These are phyloP conservation scores for Sanderia malayensis DNA, from an alignment of 30 jellyfish, hydroid and myxozoan species.

Conservation along the genomic window DNA sequence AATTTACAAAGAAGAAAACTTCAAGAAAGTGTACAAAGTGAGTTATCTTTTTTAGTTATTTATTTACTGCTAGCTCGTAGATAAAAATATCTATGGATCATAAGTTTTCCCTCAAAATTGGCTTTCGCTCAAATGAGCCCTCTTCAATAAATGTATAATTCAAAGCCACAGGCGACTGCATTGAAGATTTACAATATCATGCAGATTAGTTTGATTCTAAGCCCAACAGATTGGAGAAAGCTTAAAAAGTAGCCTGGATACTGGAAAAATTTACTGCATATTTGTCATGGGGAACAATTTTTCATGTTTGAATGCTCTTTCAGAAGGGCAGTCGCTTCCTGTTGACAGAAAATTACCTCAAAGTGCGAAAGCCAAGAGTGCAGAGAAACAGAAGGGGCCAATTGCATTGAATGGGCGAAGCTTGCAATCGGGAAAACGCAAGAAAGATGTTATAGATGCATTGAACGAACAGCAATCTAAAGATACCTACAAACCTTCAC, in stretches of 20 bases:
- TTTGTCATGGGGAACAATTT: neutral
- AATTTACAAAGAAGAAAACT: slow-evolving; percentile 75
- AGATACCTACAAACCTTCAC: slow-evolving; percentile 40
- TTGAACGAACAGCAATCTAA: slow-evolving; percentile 36
- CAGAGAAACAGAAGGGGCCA: slow-evolving; percentile 12
- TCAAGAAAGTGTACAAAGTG: slow-evolving; percentile 53
- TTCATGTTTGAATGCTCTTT: neutral
- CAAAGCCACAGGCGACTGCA: neutral
- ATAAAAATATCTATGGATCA: no score
- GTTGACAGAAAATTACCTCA: slow-evolving; percentile 1
- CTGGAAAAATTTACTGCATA: neutral
- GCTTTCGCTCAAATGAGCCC: slow-evolving; percentile 31
- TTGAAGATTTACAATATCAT: neutral
- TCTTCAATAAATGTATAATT: slow-evolving; percentile 15
- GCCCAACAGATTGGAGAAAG: no score
- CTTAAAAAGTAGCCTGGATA: no score
- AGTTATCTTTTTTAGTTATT: neutral
- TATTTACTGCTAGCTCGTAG: no score
- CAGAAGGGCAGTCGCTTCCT: slow-evolving; percentile 31
- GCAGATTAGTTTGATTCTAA: neutral
- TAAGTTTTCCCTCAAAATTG: neutral
- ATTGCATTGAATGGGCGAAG: slow-evolving; percentile 1
- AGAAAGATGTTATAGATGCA: slow-evolving; percentile 60
- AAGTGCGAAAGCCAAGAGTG: neutral
- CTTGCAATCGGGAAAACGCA: slow-evolving; percentile 36